Evolutionary conservation across 2,113 vertebrate genomes (phyloP), one percentile per base, ranked within the genome.

Genomic region (Myotis lucifugus): DNA sequence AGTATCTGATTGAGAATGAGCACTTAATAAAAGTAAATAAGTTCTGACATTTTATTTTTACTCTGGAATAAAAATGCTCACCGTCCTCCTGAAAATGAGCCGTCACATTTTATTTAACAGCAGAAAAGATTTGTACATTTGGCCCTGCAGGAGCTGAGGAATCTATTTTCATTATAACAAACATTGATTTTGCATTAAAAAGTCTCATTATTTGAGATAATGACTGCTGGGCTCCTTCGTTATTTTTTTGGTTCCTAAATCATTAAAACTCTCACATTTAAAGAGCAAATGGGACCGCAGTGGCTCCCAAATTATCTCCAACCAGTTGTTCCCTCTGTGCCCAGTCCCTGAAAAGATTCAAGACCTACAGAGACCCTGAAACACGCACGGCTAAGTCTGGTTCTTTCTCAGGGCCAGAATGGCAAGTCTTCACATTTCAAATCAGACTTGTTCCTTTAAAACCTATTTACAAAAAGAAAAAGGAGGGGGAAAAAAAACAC

Each of bases 101-200:
- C 94, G 69, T 98, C 97, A 70, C 96, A 70, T 98, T 98, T 98
- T 97, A 97, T 98, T 98, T 97, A 98, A 96, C 84, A 96, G 96
- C 37, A 48, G 95, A 97, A 98, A 98, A 98, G 97, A 98, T 98
- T 97, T 96, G 97, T 98, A 96, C 90, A 18, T 97, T 97, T 97
- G 97, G 96, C 98, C 97, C 98, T 98, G 97, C 96, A 98, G 98
- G 98, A 98, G 97, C 97, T 79, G 96, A 97, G 95, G 97, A 98
- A 98, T 98, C 98, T 98, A 98, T 99, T 98, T 99, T 98, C 98
- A 98, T 98, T 99, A 98, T 97, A 98, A 98, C 98, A 98, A 98
- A 98, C 96, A 98, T 98, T 98, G 98, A 99, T 99, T 98, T 98
- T 98, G 97, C 98, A 98, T 98, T 98, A 97, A 98, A 98, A 98